Evolutionary conservation across 2,888 invertebrate genomes (phyloP).

Genomic region (Buathra laborator): DNA sequence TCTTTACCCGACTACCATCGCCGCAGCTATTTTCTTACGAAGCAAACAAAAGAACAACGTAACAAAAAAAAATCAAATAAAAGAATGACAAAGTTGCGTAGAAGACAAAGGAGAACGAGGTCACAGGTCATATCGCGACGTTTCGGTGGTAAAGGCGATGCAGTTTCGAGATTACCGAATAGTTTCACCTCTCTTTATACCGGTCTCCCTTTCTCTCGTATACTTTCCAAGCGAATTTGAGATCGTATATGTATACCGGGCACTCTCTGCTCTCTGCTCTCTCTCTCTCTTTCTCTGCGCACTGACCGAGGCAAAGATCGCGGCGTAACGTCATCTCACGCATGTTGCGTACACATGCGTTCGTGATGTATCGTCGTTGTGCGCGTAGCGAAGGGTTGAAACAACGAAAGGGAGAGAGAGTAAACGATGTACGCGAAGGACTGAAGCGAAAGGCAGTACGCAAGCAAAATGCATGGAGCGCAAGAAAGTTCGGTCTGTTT

Average conservation of each 20-base stretch:
- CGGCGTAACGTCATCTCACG: constrained; percentile 47
- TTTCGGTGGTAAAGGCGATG: constrained; percentile 47
- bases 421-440: constrained; percentile 37
- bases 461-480: not conserved
- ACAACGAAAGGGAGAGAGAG: constrained; percentile 40
- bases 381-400: not conserved
- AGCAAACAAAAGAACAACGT: not conserved
- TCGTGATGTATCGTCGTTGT: constrained; percentile 35
- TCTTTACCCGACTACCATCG: not conserved
- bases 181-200: constrained; percentile 35
- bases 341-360: constrained; percentile 19
- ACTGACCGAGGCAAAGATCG: constrained; percentile 25
- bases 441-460: constrained; percentile 39
- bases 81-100: not conserved
- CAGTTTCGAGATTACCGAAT: constrained; percentile 51
- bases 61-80: not conserved
- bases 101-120: constrained; percentile 55
- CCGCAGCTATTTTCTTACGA: not conserved
- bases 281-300: too few species aligned
- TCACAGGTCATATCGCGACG: constrained; percentile 59
- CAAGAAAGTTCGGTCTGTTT: constrained; percentile 8
- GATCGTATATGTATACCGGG: constrained; percentile 8
- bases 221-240: constrained; percentile 26
- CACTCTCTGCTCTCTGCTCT: too few species aligned
- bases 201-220: constrained; percentile 8